Conservation (phyloP, 2,797 vertebrate genomes). For the Vireo griseus region DNA sequence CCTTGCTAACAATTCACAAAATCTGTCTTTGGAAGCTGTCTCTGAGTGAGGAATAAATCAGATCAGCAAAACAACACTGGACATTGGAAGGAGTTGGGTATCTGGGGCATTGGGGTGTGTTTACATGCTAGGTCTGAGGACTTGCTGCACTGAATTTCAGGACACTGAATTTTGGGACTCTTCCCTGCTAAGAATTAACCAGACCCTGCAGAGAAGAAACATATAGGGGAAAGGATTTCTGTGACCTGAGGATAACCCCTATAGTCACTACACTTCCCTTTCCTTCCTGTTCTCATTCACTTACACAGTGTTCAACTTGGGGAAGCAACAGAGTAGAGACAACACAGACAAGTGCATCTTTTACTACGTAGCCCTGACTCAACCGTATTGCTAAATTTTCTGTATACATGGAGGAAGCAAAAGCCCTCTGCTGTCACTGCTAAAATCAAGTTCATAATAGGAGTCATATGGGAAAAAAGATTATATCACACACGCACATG, state of each 20-base stretch:
- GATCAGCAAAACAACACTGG: neutral
- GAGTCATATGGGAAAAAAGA: neutral
- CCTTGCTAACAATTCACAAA: neutral
- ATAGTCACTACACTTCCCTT: neutral
- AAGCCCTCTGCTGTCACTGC: neutral
- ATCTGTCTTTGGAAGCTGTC: neutral
- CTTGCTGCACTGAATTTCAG: neutral
- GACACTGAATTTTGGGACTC: neutral
- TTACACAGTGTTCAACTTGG: neutral
- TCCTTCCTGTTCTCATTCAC: neutral
- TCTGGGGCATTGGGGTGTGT: accelerated
- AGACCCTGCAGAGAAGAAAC: neutral
- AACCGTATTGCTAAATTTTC: neutral
- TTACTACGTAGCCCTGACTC: neutral
- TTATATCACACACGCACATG: neutral
- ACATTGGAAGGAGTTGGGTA: neutral
- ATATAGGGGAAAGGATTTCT: neutral
- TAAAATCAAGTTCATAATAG: neutral
- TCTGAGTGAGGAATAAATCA: neutral
- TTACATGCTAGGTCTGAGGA: neutral
- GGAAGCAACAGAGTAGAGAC: neutral
- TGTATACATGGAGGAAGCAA: neutral
- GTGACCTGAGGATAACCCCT: neutral
- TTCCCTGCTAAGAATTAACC: neutral
- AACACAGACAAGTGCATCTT: neutral